Evolutionary conservation across 2,113 vertebrate genomes (phyloP).

Genomic region (Blennius ocellaris): DNA sequence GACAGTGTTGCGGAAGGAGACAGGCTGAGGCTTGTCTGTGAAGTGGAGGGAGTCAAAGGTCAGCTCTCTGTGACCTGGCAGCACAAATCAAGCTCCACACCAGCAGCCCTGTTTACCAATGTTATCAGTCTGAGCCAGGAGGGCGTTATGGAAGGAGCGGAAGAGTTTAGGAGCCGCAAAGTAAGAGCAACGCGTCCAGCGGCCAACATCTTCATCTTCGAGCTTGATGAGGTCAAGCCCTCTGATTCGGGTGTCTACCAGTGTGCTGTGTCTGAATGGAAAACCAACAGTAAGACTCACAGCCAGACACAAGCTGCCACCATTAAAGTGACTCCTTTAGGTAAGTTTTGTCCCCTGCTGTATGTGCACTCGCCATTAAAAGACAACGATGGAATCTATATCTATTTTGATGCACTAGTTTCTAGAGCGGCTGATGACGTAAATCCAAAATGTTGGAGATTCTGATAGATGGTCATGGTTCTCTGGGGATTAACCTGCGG

Average conservation of each 20-base stretch:
- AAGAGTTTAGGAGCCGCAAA: slow-evolving; percentile 21
- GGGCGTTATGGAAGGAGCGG: slow-evolving; percentile 68
- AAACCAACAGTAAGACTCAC: slow-evolving; percentile 34
- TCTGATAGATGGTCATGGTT: neutral
- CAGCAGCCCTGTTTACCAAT: neutral
- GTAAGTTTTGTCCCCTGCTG: slow-evolving; percentile 60
- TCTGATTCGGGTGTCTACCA: slow-evolving; percentile 76
- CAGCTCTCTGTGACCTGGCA: slow-evolving; percentile 86
- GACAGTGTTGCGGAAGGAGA: slow-evolving; percentile 72
- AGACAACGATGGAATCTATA: no score
- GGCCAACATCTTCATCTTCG: slow-evolving; percentile 76
- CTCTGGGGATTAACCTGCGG: rapidly evolving
- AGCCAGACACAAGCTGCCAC: slow-evolving; percentile 58
- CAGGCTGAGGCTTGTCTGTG: slow-evolving; percentile 79
- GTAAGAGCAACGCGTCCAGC: slow-evolving; percentile 67
- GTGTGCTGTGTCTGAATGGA: slow-evolving; percentile 82
- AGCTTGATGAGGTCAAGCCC: slow-evolving; percentile 69
- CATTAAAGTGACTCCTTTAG: slow-evolving; percentile 74
- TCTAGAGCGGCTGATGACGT: no score
- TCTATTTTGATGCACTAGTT: no score
- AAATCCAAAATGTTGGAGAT: no score
- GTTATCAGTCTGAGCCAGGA: slow-evolving; percentile 80
- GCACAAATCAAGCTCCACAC: slow-evolving; percentile 42
- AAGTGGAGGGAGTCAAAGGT: slow-evolving; percentile 65
- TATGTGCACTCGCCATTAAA: neutral